These are phyloP conservation scores for Galeopterus variegatus DNA, from an alignment of 2,113 vertebrate species.

Conservation along the genomic window DNA sequence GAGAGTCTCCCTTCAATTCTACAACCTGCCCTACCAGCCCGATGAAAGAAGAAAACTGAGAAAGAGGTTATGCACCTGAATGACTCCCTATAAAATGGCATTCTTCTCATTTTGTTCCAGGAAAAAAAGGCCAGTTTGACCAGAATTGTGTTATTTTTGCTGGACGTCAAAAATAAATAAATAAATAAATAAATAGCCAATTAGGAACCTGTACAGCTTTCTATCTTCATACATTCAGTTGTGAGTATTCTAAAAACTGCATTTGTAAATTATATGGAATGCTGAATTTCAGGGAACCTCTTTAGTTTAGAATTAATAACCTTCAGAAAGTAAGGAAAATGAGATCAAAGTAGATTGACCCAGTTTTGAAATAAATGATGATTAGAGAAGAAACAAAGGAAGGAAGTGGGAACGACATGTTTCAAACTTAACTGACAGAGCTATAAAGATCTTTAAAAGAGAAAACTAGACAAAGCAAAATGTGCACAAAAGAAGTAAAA, in stretches of 20 bases:
- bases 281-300: not conserved
- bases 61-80: not conserved
- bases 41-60: not conserved
- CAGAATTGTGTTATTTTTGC: not conserved
- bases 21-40: not conserved
- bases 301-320: constrained; percentile 48
- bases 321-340: constrained; percentile 59
- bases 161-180: not conserved
- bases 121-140: not conserved
- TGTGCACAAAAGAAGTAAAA: constrained; percentile 66
- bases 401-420: not conserved
- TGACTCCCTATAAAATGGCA: not conserved
- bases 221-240: not conserved
- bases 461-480: constrained; percentile 75
- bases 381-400: constrained; percentile 54
- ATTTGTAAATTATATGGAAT: not conserved
- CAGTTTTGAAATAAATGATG: constrained; percentile 67
- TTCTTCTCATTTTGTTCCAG: not conserved
- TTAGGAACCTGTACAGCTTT: not conserved
- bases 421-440: constrained; percentile 65
- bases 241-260: not conserved
- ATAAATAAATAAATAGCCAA: not conserved
- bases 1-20: no score
- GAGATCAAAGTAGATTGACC: constrained; percentile 67
- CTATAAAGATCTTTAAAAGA: constrained; percentile 58